Evolutionary conservation across 2,113 vertebrate genomes (phyloP).

Genomic region (Malurus melanocephalus): DNA sequence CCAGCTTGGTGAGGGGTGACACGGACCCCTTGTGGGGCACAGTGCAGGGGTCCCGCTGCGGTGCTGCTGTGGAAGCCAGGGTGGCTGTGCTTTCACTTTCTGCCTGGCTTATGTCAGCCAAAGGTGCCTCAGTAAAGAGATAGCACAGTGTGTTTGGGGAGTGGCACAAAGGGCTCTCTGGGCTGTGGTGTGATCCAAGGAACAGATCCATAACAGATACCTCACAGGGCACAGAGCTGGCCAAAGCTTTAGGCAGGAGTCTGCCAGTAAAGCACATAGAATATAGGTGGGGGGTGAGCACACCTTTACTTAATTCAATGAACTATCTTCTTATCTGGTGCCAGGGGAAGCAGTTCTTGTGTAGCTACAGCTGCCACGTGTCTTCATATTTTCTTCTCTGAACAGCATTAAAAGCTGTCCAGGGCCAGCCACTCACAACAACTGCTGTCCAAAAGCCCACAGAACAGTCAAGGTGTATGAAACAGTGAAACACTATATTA

Average conservation of each 20-base stretch:
- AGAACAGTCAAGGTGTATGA: neutral
- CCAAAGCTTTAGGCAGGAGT: neutral
- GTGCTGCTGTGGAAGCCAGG: neutral
- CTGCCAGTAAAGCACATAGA: neutral
- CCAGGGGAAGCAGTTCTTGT: neutral
- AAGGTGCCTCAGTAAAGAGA: neutral
- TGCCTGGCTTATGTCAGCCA: neutral
- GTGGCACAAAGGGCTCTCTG: neutral
- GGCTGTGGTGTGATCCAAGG: neutral
- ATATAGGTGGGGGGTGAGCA: neutral
- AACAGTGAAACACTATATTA: neutral
- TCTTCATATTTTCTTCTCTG: neutral
- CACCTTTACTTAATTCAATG: neutral
- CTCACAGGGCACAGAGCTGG: neutral
- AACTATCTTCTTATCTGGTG: conserved; percentile 24
- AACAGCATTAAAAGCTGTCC: neutral
- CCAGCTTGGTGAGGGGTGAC: neutral
- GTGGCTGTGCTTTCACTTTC: neutral
- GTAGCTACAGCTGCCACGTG: neutral
- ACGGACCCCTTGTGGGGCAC: accelerated
- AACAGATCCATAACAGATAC: neutral
- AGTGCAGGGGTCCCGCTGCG: accelerated
- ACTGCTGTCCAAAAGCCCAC: neutral
- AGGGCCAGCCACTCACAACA: neutral
- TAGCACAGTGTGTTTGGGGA: accelerated